These are phyloP conservation scores for Aphis craccivora DNA, from an alignment of 1,140 invertebrate genomes.

Conservation along the genomic window DNA sequence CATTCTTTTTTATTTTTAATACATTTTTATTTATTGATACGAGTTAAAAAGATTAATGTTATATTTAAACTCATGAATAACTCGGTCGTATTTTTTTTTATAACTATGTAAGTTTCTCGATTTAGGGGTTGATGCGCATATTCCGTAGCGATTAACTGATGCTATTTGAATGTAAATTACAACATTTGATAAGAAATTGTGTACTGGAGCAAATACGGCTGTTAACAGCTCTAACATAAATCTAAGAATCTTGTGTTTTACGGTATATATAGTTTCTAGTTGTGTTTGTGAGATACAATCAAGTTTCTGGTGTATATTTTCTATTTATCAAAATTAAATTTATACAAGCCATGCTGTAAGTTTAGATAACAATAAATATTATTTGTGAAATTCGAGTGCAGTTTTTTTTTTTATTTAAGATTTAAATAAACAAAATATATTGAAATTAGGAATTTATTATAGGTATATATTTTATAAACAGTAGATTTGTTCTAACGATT, in stretches of 20 bases:
- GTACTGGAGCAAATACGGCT: not conserved
- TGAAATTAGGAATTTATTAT: not conserved
- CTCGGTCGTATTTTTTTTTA: not conserved
- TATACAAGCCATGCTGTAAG: not conserved
- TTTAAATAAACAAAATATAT: not conserved
- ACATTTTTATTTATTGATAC: not conserved
- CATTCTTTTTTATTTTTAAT: not conserved
- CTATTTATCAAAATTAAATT: not conserved
- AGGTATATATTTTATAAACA: not conserved
- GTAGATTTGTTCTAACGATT: not conserved
- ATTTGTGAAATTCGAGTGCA: not conserved
- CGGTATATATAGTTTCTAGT: not conserved
- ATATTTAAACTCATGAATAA: not conserved
- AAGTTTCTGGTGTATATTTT: not conserved
- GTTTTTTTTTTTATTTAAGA: not conserved
- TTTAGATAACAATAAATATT: not conserved
- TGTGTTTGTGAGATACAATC: not conserved
- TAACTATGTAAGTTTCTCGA: slow-evolving; percentile 17
- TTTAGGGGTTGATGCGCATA: not conserved
- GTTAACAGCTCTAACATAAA: slow-evolving; percentile 20
- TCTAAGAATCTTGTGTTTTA: not conserved
- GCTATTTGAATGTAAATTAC: slow-evolving; percentile 21
- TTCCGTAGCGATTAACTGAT: slow-evolving; percentile 7
- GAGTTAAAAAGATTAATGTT: not conserved
- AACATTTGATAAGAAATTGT: slow-evolving; percentile 1